A percentile compares a stretch with the other conserved stretches of the same genome.
phyloP scores from a whole-genome alignment of 2,797 vertebrate species.

The Gallinago stenura region DNA sequence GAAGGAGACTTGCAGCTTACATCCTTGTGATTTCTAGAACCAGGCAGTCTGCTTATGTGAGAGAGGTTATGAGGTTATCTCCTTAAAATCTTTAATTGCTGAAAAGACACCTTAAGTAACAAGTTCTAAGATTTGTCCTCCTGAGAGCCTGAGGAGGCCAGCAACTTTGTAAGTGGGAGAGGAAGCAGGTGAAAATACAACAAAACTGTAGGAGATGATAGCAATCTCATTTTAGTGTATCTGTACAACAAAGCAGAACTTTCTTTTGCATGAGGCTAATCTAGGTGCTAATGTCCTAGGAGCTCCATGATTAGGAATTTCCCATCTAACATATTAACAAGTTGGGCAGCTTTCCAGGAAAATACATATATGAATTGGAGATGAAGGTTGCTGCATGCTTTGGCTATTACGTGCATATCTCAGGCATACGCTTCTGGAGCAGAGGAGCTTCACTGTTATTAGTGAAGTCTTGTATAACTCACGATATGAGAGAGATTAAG shows the following conservation, averaged over 20 bases:
- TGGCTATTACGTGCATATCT: not conserved
- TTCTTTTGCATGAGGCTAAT: not conserved
- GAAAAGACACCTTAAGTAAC: not conserved
- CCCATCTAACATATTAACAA: not conserved
- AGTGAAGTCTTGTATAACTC: not conserved
- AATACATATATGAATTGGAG: not conserved
- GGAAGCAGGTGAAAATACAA: not conserved
- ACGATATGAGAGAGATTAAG: not conserved
- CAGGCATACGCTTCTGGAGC: not conserved
- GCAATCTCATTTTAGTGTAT: not conserved
- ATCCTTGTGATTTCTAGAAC: not conserved
- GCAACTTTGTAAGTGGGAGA: not conserved
- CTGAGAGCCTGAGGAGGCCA: not conserved
- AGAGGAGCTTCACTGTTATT: not conserved
- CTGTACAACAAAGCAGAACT: not conserved
- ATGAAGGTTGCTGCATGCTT: not conserved
- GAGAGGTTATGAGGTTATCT: not conserved
- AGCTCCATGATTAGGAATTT: not conserved
- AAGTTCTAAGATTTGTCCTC: not conserved
- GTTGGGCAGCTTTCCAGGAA: not conserved
- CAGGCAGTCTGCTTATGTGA: not conserved
- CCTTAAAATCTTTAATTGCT: not conserved
- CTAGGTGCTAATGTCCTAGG: not conserved
- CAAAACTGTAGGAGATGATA: rapidly evolving
- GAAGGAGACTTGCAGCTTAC: not conserved